phyloP scores from a whole-genome alignment of 2,888 invertebrate species.

The Ornithoptera priamus region DNA sequence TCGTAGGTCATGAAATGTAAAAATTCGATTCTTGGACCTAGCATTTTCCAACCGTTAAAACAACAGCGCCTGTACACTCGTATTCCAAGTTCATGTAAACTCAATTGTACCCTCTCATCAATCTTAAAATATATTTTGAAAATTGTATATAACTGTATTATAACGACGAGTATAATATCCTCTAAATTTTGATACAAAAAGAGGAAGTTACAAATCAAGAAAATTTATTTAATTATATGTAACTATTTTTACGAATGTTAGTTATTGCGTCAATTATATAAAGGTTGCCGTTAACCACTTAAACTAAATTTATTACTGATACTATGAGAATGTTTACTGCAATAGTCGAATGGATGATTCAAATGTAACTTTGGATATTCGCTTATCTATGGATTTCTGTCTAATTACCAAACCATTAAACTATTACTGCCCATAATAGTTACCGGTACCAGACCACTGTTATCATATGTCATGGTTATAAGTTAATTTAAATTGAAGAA shows the following conservation, averaged over 20 bases:
- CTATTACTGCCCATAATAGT: neutral
- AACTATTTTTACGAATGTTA: too few species aligned
- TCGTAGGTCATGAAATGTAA: constrained; percentile 75
- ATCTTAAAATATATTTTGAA: constrained; percentile 50
- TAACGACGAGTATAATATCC: neutral
- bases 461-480: too few species aligned
- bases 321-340: too few species aligned
- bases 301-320: neutral
- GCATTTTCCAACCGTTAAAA: constrained; percentile 74
- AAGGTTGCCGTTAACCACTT: too few species aligned
- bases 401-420: neutral
- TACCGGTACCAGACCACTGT: too few species aligned
- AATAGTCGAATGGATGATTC: too few species aligned
- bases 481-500: constrained; percentile 35
- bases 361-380: too few species aligned
- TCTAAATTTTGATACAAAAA: neutral
- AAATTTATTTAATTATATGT: too few species aligned
- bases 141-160: neutral
- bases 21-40: constrained; percentile 46
- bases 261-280: too few species aligned
- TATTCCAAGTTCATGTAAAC: constrained; percentile 63
- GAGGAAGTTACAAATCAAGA: neutral
- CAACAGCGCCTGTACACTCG: constrained; percentile 68
- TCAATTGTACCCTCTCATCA: constrained; percentile 70
- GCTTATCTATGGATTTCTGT: too few species aligned